Base-by-base conservation (phyloP, 1,140 invertebrate genomes). In the Drosophila ohnishii region DNA sequence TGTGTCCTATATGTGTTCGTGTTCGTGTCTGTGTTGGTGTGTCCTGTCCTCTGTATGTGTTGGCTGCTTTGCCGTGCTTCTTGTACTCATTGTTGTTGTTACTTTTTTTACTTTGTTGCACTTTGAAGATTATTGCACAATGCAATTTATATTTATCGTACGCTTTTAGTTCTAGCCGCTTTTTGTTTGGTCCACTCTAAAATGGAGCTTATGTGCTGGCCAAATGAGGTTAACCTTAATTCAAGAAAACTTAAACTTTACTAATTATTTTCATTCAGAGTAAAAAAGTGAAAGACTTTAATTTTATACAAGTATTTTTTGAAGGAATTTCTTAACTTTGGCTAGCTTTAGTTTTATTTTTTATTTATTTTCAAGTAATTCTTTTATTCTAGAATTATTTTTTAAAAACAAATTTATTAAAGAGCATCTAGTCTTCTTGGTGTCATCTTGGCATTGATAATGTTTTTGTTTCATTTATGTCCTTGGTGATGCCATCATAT, bases 91-190 rank as follows among this genome's bases (percentile, higher is more conserved):
- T 44, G 60, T 71, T 64, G 50, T 35, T 67, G 32, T 56, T 58
- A 13, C 45, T 57, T 48, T 80, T 78, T 74, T 77, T 84, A 84
- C 80, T 84, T 84, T 84, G 80, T 84, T 84, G 82, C 82, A 85
- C 82, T 85, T 85, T 86, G 78, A 86, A 85, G 82, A 85, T 85
- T 85, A 85, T 85, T 85, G 82, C 82, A 85, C 82, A 86, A 85
- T 86, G 82, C 82, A 85, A 85, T 85, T 85, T 85, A 85, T 85
- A 85, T 85, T 85, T 85, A 85, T 85, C 82, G 82, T 86, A 75
- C 70, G 78, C 78, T 86, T 81, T 85, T 85, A 81, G 82, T 85
- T 85, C 82, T 85, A 81, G 69, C 69, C 53, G 58, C 70, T 80
- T 70, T 75, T 85, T 84, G 64, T 77, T 28, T 42, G 61, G 28